phyloP scores from a whole-genome alignment of 2,797 vertebrate species.

The Labroides dimidiatus region DNA sequence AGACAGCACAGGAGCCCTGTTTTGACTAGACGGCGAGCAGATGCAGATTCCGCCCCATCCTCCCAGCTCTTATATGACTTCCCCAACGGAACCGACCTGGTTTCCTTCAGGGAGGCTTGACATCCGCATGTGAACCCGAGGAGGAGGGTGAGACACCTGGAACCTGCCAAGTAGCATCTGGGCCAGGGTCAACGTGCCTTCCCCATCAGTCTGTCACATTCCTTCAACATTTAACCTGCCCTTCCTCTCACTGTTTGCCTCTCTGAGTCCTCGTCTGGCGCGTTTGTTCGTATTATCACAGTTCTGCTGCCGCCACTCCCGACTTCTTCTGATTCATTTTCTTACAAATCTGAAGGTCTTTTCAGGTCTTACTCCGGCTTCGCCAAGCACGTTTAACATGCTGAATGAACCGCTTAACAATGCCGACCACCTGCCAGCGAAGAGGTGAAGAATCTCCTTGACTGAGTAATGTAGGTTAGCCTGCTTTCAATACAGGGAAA shows the following conservation, averaged over 20 bases:
- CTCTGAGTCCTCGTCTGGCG: conserved; percentile 65
- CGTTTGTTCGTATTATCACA: conserved; percentile 34
- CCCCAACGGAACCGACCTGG: conserved; percentile 69
- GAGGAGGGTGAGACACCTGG: conserved; percentile 65
- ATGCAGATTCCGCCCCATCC: conserved; percentile 60
- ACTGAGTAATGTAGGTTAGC: conserved; percentile 26
- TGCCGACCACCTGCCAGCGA: conserved; percentile 8
- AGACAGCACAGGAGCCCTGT: conserved; percentile 68
- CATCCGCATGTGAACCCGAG: conserved; percentile 73
- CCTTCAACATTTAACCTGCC: conserved; percentile 66
- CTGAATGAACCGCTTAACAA: conserved; percentile 14
- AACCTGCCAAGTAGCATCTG: conserved; percentile 53
- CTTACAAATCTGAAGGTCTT: conserved; percentile 12
- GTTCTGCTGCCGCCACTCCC: conserved; percentile 27
- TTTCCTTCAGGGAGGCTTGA: conserved; percentile 76
- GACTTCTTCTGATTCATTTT: conserved; percentile 28
- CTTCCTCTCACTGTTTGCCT: conserved; percentile 63
- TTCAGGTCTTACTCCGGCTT: conserved; percentile 25
- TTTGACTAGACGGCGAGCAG: conserved; percentile 75
- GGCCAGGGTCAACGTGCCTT: conserved; percentile 63
- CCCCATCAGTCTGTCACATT: conserved; percentile 74
- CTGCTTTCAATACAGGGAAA: conserved; percentile 32
- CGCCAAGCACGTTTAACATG: background rate
- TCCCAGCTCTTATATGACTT: conserved; percentile 68
- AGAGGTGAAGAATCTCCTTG: conserved; percentile 15